Evolutionary conservation across 2,113 vertebrate genomes (phyloP), one percentile per base, ranked within the genome.

Genomic region (Leucopternis melanops): DNA sequence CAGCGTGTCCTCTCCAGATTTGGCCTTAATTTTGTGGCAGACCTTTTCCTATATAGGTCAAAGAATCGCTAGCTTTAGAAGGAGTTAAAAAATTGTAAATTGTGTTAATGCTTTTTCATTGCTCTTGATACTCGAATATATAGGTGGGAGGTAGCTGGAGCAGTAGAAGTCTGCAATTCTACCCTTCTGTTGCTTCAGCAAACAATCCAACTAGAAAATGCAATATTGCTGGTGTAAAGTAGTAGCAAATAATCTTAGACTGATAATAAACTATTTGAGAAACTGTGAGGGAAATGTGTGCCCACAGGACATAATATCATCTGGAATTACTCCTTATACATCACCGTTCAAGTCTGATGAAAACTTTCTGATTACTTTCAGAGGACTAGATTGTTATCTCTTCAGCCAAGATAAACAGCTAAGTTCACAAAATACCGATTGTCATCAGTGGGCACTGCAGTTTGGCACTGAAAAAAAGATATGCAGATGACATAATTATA

Each of bases 331-430:
- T 84, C 75, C 72, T 88, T 93, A 90, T 90, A 80, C 79, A 83
- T 96, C 93, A 86, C 58, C 81, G 70, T 50, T 95, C 34, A 57
- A 74, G 45, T 49, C 77, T 87, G 84, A 87, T 77, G 91, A 85
- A 90, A 95, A 80, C 81, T 87, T 94, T 82, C 81, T 87, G 78
- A 92, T 92, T 96, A 21, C 73, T 82, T 95, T 82, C 71, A 67
- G 62, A 92, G 81, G 38, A 81, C 66, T 58, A 80, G 86, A 88
- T 38, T 16, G 57, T 84, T 85, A 70, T 91, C 89, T 81, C 89
- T 85, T 61, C 81, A 73, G 52, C 77, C 61, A 71, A 49, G 61
- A 83, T 63, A 88, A 94, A 61, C 36, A 81, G 65, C 42, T 40
- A 82, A 65, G 25, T 91, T 94, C 66, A 73, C 44, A 65, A 91